Percentiles rank a stretch among this genome's conserved stretches.
Evolutionary conservation across 2,113 vertebrate species (phyloP).

Genomic region (Apus apus): DNA sequence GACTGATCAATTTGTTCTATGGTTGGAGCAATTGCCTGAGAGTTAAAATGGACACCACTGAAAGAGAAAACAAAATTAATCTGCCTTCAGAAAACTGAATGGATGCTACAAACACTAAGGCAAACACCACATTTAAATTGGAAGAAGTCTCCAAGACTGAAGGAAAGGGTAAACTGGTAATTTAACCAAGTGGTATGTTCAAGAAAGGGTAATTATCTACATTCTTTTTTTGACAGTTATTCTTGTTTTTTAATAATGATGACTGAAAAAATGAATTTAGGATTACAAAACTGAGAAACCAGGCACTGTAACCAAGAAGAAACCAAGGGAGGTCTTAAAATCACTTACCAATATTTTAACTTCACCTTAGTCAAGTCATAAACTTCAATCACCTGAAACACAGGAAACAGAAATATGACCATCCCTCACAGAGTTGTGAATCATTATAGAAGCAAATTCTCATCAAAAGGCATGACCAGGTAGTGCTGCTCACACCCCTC

Average conservation of each 20-base stretch:
- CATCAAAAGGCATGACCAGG: not conserved
- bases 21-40: constrained; percentile 96
- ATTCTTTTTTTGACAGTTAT: not conserved
- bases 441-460: not conserved
- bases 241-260: not conserved
- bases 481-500: not conserved
- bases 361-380: constrained; percentile 99
- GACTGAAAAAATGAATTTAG: not conserved
- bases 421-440: not conserved
- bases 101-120: not conserved
- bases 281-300: not conserved
- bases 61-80: constrained; percentile 39
- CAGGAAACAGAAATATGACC: constrained; percentile 23
- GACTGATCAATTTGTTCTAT: constrained; percentile 99
- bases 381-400: constrained; percentile 96
- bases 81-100: not conserved
- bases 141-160: not conserved
- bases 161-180: not conserved
- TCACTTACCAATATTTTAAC: constrained; percentile 99
- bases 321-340: not conserved
- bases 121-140: not conserved
- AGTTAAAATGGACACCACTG: constrained; percentile 99
- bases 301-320: not conserved
- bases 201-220: not conserved
- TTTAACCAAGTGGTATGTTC: not conserved